Evolutionary conservation across 2,113 vertebrate genomes (phyloP).

Genomic region (Catharus minimus): DNA sequence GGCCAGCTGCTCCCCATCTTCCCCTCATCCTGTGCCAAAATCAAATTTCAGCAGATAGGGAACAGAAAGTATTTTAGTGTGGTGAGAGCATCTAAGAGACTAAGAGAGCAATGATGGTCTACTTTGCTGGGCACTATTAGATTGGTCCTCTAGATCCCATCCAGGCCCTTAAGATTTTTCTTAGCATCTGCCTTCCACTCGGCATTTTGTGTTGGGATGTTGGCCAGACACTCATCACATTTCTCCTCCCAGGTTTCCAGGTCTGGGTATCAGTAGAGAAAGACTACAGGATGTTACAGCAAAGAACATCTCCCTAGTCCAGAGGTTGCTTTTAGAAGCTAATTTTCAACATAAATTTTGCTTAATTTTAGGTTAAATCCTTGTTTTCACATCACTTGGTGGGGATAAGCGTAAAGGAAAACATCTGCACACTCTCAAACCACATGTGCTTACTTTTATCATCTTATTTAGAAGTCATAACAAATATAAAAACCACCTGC

Average conservation of each 20-base stretch:
- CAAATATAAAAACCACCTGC: not conserved
- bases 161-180: not conserved
- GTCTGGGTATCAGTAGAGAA: not conserved
- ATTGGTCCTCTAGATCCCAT: not conserved
- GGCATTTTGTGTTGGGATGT: not conserved
- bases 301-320: not conserved
- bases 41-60: not conserved
- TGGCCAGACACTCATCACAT: not conserved
- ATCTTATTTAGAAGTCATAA: not conserved
- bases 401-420: not conserved
- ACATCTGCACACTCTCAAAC: not conserved
- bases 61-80: not conserved
- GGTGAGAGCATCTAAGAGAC: not conserved
- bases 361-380: not conserved
- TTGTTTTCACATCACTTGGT: not conserved
- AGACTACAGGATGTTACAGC: not conserved
- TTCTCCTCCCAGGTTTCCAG: not conserved
- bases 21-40: fast-evolving
- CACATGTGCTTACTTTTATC: fast-evolving
- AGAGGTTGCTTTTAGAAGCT: not conserved
- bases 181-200: not conserved
- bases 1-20: not conserved
- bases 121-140: not conserved
- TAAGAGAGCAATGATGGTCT: not conserved
- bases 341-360: not conserved